Evolutionary conservation across 2,888 invertebrate genomes (phyloP).

Genomic region (Drosophila neoperkinsi): DNA sequence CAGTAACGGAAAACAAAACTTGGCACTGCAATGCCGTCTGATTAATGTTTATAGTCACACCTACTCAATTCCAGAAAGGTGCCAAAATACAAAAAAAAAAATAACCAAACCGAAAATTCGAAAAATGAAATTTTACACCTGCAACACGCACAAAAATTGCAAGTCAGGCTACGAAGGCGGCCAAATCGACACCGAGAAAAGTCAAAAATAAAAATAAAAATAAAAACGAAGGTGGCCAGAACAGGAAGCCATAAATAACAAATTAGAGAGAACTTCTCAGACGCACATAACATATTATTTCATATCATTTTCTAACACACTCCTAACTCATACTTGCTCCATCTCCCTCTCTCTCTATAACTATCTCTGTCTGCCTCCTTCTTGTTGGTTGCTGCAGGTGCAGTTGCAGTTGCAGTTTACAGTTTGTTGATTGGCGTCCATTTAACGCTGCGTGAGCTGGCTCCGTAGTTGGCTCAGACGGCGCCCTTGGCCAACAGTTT

Average conservation of each 20-base stretch:
- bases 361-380: conserved; percentile 4
- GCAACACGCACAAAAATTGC: conserved; percentile 67
- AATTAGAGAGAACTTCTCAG: conserved; percentile 65
- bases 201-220: background rate
- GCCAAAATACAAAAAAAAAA: conserved; percentile 57
- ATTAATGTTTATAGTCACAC: conserved; percentile 77
- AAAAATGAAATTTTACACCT: conserved; percentile 66
- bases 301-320: conserved; percentile 73
- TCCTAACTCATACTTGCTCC: conserved; percentile 15
- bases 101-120: conserved; percentile 1
- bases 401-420: conserved; percentile 41
- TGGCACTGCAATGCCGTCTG: conserved; percentile 51
- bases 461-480: conserved; percentile 34
- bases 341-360: background rate
- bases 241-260: conserved; percentile 79
- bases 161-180: conserved; percentile 60
- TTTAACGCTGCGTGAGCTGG: conserved; percentile 78
- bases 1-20: conserved; percentile 39
- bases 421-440: conserved; percentile 70
- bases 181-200: conserved; percentile 20
- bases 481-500: conserved; percentile 66
- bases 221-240: conserved; percentile 22
- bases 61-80: conserved; percentile 63
- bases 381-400: conserved; percentile 64
- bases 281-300: conserved; percentile 72